These are phyloP conservation scores for Probosciger aterrimus DNA, from an alignment of 2,113 vertebrate genomes.

Conservation along the genomic window DNA sequence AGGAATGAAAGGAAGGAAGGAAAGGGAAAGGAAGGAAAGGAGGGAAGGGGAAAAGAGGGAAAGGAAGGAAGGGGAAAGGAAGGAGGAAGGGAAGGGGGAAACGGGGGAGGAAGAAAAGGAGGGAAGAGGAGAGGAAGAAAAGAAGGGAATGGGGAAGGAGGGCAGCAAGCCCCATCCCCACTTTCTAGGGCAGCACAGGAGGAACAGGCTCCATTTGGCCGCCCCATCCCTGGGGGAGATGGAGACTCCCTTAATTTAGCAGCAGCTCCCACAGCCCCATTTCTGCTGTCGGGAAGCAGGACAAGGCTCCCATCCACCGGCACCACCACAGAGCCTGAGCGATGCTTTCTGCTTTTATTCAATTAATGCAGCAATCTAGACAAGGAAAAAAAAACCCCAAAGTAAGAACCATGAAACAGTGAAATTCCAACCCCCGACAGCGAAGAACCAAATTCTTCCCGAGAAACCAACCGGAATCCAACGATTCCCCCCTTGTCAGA, in stretches of 20 bases:
- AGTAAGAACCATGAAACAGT: conserved; percentile 39
- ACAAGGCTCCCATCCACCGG: not conserved
- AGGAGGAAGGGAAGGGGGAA: too few species aligned
- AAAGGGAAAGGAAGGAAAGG: too few species aligned
- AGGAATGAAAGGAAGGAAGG: too few species aligned
- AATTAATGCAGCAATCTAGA: conserved; percentile 78
- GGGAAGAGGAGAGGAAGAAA: too few species aligned
- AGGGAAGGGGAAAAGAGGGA: too few species aligned
- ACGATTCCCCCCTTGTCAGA: conserved; percentile 58
- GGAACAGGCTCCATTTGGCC: not conserved
- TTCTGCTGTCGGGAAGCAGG: not conserved
- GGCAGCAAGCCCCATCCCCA: not conserved
- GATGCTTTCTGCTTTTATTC: conserved; percentile 76
- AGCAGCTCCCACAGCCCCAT: not conserved
- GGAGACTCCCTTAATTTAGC: conserved; percentile 14
- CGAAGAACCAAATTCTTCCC: conserved; percentile 69
- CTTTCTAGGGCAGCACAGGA: not conserved
- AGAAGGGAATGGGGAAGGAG: not conserved
- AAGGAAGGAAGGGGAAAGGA: too few species aligned
- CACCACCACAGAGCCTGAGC: not conserved
- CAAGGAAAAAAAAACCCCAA: conserved; percentile 44
- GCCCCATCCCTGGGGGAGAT: accelerated
- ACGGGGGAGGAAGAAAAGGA: too few species aligned
- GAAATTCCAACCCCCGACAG: conserved; percentile 70
- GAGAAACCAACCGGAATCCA: conserved; percentile 70